Base-by-base conservation (phyloP, 1,140 invertebrate species). In the Brachionus rotundiformis region DNA sequence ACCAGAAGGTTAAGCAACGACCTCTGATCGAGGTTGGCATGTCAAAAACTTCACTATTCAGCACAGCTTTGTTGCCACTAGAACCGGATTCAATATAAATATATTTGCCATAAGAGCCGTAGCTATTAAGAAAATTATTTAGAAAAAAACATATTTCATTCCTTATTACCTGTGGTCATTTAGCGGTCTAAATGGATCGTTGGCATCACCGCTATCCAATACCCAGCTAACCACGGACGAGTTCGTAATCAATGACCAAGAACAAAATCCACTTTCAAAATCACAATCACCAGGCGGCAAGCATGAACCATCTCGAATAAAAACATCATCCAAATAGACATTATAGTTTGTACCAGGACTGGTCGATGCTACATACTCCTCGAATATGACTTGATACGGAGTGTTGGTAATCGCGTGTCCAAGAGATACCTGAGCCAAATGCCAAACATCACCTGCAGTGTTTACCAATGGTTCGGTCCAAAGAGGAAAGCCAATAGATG, bases 251-350 rank as follows among this genome's bases (percentile, higher is more conserved):
- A 73, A 31, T 31, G 68, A 73, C 68, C 68, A 73, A n/a, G 68
- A 73, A 23, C 76, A 79, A 19, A 59, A 63, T 13, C 79, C 83
- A 27, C 83, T 83, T 76, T 86, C 85, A 75, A 86, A 86, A 29
- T 85, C 84, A 63, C 85, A 86, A 27, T 83, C 83, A 11, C 84
- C 83, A 54, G 83, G 27, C 13, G 77, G 54, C n/a, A 68, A 31
- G 65, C 79, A 81, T 11, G 59, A 41, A 8, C 63, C n/a, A 39
- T 81, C 79, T 27, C 79, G 29, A 59, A 81, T 63, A 31, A 65
- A 81, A 81, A 81, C 63, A 68, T 81, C 79, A 49, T 81, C 79
- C 13, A 81, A 19, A 49, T 10, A 63, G 10, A 81, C 44, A 31
- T 39, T 65, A 19, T 25, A 63, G 23, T 10, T 19, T 19, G 23